Conservation (phyloP, 2,113 vertebrate genomes). For the Carlito syrichta region DNA sequence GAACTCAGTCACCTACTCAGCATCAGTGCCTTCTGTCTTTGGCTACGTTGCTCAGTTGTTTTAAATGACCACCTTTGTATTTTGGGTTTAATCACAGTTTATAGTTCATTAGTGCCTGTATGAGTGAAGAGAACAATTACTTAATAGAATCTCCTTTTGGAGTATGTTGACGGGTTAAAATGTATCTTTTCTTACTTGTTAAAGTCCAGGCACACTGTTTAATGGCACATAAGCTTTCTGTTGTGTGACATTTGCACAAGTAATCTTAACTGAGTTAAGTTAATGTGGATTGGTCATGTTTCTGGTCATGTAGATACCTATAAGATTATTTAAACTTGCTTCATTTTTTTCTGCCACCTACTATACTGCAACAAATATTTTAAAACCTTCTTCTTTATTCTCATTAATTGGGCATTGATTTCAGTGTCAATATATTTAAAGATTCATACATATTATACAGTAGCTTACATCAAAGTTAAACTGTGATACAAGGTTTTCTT, state of each 20-base stretch:
- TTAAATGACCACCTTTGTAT: background rate
- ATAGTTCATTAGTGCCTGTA: background rate
- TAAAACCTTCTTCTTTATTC: background rate
- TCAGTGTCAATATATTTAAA: background rate
- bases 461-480: background rate
- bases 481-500: background rate
- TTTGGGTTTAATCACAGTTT: conserved; percentile 6
- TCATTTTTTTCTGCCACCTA: conserved; percentile 12
- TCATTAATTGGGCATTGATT: background rate
- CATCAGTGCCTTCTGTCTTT: background rate
- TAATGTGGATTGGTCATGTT: background rate
- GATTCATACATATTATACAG: background rate
- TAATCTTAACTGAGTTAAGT: conserved; percentile 50
- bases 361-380: background rate
- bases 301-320: background rate
- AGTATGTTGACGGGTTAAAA: background rate
- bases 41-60: background rate
- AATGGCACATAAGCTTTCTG: background rate
- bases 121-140: conserved; percentile 5
- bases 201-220: background rate
- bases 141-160: background rate
- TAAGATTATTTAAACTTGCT: conserved; percentile 28
- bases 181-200: conserved; percentile 7
- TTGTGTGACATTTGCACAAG: conserved; percentile 33
- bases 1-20: background rate